Evolutionary conservation across 2,113 vertebrate species (phyloP), one percentile per base, ranked within the genome.

Genomic region (Peromyscus polionotus): DNA sequence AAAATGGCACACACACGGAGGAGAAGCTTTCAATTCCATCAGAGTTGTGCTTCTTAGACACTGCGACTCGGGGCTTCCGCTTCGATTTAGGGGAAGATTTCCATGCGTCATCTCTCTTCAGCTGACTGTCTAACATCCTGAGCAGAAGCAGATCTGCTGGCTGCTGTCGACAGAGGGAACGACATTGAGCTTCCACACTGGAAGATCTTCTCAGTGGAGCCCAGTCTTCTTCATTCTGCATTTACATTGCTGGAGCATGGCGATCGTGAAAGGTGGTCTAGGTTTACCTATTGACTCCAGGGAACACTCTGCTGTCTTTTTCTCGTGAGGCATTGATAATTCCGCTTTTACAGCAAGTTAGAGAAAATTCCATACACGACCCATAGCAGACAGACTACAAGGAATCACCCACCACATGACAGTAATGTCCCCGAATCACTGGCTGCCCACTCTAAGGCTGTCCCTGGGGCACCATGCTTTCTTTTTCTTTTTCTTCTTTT

Each of bases 11-110:
- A 76, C 86, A 90, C 61, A 63, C 36, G 76, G 96, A 96, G 65
- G 92, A 95, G 84, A 91, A 6, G 80, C 94, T 95, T 97, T 93
- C 87, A 6, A 57, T 95, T 90, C 92, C 88, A 93, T 91, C 87
- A 36, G 87, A 96, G 91, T 91, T 84, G 86, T 67, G 31, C 88
- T 26, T 80, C 75, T 54, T 13, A 88, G 90, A 36, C 48, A 26
- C 59, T n/a, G 76, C 76, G 92, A 83, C 92, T 94, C 39, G 86
- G 88, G 72, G 45, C 76, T 87, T n/a, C 26, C n/a, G 8, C 45
- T 90, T 54, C 63, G 61, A 88, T n/a, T 77, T 94, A 16, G 59
- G 70, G 73, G 73, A 95, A 76, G 75, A 89, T 85, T 84, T 93
- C 51, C 45, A 84, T 68, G 20, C 36, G 54, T 61, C 80, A 48